Conservation (phyloP, 2,113 vertebrate genomes). For the Tupaia chinensis region DNA sequence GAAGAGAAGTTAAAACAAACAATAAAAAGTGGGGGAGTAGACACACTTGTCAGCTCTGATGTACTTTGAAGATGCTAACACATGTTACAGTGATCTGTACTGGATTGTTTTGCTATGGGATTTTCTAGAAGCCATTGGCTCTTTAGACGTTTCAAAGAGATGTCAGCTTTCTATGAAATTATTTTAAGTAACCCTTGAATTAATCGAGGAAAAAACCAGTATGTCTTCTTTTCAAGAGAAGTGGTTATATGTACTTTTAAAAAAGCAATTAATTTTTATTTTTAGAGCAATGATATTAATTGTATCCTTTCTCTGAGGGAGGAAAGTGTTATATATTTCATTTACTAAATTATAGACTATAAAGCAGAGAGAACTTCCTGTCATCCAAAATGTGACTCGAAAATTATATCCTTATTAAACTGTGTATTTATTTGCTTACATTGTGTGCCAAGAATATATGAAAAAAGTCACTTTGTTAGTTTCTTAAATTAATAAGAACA, state of each 20-base stretch:
- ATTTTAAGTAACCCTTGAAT: constrained; percentile 40
- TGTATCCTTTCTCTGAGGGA: not conserved
- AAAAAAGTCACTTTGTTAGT: not conserved
- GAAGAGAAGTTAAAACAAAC: not conserved
- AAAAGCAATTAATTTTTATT: not conserved
- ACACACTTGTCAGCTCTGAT: not conserved
- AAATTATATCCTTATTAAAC: constrained; percentile 3
- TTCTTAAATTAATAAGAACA: constrained; percentile 55
- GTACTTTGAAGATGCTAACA: not conserved
- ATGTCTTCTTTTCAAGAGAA: constrained; percentile 35
- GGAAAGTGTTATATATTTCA: constrained; percentile 28
- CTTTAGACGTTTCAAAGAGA: not conserved
- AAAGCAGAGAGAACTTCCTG: not conserved
- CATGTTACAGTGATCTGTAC: not conserved
- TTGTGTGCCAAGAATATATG: not conserved
- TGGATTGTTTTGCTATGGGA: not conserved
- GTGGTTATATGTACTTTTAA: not conserved
- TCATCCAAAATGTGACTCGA: not conserved
- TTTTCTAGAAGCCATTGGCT: constrained; percentile 47
- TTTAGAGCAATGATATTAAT: constrained; percentile 28
- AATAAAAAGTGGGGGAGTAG: not conserved
- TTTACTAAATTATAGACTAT: constrained; percentile 40
- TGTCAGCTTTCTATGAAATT: not conserved
- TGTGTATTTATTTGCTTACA: not conserved
- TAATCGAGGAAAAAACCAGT: not conserved